Percentiles rank a stretch among this genome's conserved stretches.
Evolutionary conservation across 2,113 vertebrate genomes (phyloP).

Genomic region (Monarcha castaneiventris): DNA sequence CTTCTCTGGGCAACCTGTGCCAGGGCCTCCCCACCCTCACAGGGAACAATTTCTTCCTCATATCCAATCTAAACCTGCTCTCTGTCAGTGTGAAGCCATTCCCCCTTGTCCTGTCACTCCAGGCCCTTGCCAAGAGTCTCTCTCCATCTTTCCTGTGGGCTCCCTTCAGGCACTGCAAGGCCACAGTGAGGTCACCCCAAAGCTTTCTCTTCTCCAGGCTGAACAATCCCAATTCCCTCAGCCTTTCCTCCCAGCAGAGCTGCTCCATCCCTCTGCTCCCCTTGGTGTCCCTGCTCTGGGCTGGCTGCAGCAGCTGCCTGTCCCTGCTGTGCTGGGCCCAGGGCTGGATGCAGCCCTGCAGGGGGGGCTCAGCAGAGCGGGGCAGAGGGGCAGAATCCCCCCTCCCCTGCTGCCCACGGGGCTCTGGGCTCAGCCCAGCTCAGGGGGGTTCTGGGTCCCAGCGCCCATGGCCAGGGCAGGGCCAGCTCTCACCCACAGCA

Average conservation of each 20-base stretch:
- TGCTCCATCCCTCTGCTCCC: too few species aligned
- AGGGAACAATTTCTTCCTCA: neutral
- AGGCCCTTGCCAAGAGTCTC: neutral
- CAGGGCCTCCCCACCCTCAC: neutral
- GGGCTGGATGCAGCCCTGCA: neutral
- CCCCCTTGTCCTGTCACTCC: neutral
- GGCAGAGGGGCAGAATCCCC: neutral
- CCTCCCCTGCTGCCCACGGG: neutral
- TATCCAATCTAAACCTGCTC: accelerated
- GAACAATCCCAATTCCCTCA: too few species aligned
- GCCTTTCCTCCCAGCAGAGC: too few species aligned
- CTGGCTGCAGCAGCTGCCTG: neutral
- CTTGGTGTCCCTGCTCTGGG: too few species aligned
- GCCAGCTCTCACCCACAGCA: neutral
- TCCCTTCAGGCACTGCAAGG: too few species aligned
- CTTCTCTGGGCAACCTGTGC: neutral
- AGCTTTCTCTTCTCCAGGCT: too few species aligned
- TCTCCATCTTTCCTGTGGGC: too few species aligned
- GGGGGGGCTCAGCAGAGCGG: neutral
- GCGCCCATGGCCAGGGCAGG: neutral
- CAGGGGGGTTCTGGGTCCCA: neutral
- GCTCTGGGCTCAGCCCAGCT: neutral
- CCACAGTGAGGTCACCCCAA: too few species aligned
- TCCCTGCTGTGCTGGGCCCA: neutral
- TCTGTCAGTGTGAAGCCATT: neutral